Conservation (phyloP, 2,888 invertebrate genomes). For the Ormyrus rosae region DNA sequence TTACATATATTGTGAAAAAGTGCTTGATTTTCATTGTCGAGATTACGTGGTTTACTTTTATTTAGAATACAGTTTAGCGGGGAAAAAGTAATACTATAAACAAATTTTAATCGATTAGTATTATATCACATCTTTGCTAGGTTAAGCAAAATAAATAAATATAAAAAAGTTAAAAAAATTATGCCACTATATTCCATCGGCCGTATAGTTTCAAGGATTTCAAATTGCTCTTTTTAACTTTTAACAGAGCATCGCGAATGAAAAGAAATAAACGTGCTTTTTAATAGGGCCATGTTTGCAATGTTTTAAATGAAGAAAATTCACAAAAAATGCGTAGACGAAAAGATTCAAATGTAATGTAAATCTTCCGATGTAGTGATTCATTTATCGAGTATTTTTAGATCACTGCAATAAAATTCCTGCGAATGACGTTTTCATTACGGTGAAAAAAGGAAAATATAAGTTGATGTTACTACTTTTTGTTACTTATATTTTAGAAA, state of each 20-base stretch:
- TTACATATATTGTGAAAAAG: conserved; percentile 48
- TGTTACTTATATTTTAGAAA: conserved; percentile 19
- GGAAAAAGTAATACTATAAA: conserved; percentile 50
- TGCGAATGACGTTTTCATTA: conserved; percentile 34
- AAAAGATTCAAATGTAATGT: conserved; percentile 23
- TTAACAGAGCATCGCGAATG: conserved; percentile 3
- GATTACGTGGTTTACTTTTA: conserved; percentile 50
- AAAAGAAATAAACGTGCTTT: conserved; percentile 2
- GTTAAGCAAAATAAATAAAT: conserved; percentile 38
- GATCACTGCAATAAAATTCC: conserved; percentile 48
- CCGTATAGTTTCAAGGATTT: conserved; percentile 19
- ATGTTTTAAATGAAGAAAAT: conserved; percentile 12
- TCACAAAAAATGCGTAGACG: conserved; percentile 27
- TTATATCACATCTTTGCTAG: conserved; percentile 49
- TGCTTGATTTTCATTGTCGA: conserved; percentile 54
- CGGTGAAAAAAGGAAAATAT: conserved; percentile 14
- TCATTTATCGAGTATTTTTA: conserved; percentile 48
- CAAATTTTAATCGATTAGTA: conserved; percentile 53
- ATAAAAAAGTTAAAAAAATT: conserved; percentile 34
- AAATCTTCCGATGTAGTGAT: conserved; percentile 52
- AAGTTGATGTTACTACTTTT: conserved; percentile 4
- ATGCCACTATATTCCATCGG: conserved; percentile 22
- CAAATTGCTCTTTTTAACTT: conserved; percentile 16
- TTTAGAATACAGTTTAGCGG: conserved; percentile 47
- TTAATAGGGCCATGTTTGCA: conserved; percentile 10